Conservation (phyloP, 2,888 invertebrate species). For the Trichogramma dendrolimi region DNA sequence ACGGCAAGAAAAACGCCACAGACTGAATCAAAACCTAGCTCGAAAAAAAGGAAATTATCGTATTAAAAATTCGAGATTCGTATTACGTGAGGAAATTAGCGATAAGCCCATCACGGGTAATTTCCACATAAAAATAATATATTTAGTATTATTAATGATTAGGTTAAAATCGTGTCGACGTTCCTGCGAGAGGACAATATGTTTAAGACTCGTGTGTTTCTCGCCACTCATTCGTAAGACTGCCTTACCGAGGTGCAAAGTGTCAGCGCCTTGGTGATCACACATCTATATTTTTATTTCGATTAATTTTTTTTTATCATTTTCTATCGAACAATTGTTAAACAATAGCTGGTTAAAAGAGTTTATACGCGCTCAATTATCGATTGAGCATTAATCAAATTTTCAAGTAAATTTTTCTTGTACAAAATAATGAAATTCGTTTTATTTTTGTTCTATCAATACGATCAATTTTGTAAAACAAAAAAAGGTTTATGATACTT, state of each 20-base stretch:
- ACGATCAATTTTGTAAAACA: slow-evolving; percentile 8
- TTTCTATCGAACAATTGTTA: too few relatives aligned
- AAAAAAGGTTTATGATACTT: neutral
- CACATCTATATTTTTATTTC: slow-evolving; percentile 21
- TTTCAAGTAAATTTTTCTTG: neutral
- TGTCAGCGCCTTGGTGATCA: slow-evolving; percentile 27
- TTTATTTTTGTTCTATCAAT: neutral
- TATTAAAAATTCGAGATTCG: slow-evolving; percentile 2
- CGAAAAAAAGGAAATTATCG: slow-evolving; percentile 22
- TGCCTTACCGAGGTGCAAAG: slow-evolving; percentile 34
- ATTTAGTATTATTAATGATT: slow-evolving; percentile 35
- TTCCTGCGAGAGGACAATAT: slow-evolving; percentile 36
- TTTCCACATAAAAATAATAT: slow-evolving; percentile 25
- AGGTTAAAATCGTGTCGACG: slow-evolving; percentile 35
- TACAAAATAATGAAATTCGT: too few relatives aligned
- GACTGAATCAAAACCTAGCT: slow-evolving; percentile 9
- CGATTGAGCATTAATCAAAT: neutral
- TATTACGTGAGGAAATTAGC: neutral
- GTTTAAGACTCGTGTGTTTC: slow-evolving; percentile 26
- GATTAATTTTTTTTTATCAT: slow-evolving; percentile 5
- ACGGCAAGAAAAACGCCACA: slow-evolving; percentile 13
- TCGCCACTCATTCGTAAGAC: slow-evolving; percentile 45
- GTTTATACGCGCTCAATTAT: neutral
- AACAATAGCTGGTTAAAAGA: neutral
- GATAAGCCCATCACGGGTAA: slow-evolving; percentile 9